A percentile compares a stretch with the other conserved stretches of the same genome.
Evolutionary conservation across 2,888 invertebrate genomes (phyloP).

Genomic region (Cerastoderma edule): DNA sequence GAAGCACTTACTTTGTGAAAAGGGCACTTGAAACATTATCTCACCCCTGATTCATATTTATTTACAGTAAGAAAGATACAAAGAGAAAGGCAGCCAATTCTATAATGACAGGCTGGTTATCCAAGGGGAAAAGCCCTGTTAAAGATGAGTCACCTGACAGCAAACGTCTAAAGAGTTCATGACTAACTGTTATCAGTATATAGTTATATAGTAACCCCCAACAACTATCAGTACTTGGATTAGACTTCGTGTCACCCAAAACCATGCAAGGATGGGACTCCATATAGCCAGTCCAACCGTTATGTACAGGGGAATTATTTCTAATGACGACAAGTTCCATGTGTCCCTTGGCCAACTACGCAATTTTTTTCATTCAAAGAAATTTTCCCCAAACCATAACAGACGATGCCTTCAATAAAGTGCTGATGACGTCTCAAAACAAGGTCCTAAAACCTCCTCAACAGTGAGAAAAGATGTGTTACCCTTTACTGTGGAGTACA

Average conservation of each 20-base stretch:
- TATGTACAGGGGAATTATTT: slow-evolving; percentile 30
- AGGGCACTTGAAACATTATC: too few relatives aligned
- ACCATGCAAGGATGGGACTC: slow-evolving; percentile 27
- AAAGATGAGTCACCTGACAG: slow-evolving; percentile 1
- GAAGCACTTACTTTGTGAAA: too few relatives aligned
- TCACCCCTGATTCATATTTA: too few relatives aligned
- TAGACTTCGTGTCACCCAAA: slow-evolving; percentile 25
- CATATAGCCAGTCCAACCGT: slow-evolving; percentile 35
- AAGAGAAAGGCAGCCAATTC: slow-evolving; percentile 56
- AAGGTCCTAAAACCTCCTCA: not conserved
- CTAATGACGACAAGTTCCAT: slow-evolving; percentile 23
- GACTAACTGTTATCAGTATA: too few relatives aligned
- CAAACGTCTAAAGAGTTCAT: slow-evolving; percentile 1
- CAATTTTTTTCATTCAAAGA: slow-evolving; percentile 16
- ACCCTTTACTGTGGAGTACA: slow-evolving; percentile 25
- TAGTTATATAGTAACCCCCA: too few relatives aligned
- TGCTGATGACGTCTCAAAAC: not conserved
- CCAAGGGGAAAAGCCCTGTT: slow-evolving; percentile 48
- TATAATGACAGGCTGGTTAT: slow-evolving; percentile 75
- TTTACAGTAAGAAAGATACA: not conserved
- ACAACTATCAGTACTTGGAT: slow-evolving; percentile 24
- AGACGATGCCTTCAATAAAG: not conserved
- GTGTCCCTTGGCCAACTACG: slow-evolving; percentile 3
- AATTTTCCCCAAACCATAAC: slow-evolving; percentile 22
- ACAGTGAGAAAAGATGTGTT: slow-evolving; percentile 4